Base-by-base conservation (phyloP, 2,113 vertebrate genomes). In the Clarias batrachus region DNA sequence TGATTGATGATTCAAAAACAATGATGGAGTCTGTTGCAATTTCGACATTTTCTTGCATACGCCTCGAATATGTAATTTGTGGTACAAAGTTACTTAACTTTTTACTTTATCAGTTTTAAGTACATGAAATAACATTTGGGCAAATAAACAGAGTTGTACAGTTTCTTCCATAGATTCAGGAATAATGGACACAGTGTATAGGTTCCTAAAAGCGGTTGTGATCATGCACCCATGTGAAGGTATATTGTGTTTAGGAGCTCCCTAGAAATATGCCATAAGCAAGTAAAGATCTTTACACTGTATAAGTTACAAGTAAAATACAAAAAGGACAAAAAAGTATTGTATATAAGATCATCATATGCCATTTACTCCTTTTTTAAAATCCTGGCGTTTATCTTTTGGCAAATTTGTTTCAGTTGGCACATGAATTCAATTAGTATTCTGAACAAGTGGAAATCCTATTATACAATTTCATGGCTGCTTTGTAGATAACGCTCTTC, bases 381-480 rank as follows among this genome's bases (percentile, higher is more conserved):
- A 81, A 78, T 70, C 27, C 63, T 81, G 21, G 48, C 9, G 77
- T 84, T 84, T 85, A 87, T 86, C 82, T 66, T 54, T 70, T 81
- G 8, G n/a, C 59, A 56, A n/a, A 78, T 85, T 80, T 87, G 73
- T 85, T 90, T 85, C 74, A 65, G 70, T 87, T 87, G 88, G 85
- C 87, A 80, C 54, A 5, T 70, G 68, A 86, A 81, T 83, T 87
- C 86, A 89, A 74, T 90, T 89, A 86, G 84, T 85, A 80, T 85
- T 74, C 74, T 54, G 68, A 87, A 84, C 83, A 87, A 87, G 87
- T 54, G 85, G 65, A 77, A 89, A 88, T 87, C 86, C 68, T 62
- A 86, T 91, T 89, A 88, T 82, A 88, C 81, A 83, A 88, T 90
- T 88, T 91, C 83, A 89, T 68, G 89, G 80, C 41, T 88, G 84